phyloP scores from a whole-genome alignment of 1,140 invertebrate species.

The Adelges cooleyi region DNA sequence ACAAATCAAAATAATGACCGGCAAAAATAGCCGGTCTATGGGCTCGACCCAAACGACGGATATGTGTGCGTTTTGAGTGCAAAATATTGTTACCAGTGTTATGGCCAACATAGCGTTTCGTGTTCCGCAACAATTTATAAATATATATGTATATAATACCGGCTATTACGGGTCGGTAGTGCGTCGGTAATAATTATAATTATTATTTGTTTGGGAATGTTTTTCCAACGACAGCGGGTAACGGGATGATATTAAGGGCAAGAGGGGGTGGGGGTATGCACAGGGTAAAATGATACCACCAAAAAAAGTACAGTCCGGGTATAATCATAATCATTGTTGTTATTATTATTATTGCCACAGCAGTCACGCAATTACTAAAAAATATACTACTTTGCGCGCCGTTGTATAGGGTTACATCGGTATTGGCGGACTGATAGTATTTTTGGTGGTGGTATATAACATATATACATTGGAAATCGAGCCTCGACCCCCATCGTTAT shows the following conservation, averaged over 20 bases:
- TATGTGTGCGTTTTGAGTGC: too few species aligned
- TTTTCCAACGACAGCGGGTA: not conserved
- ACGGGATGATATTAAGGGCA: not conserved
- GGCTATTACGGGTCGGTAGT: too few species aligned
- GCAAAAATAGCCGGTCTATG: too few species aligned
- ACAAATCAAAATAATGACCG: too few species aligned
- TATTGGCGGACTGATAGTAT: too few species aligned
- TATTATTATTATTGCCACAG: not conserved
- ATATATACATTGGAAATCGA: not conserved
- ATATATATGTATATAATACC: too few species aligned
- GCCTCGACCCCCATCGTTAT: not conserved
- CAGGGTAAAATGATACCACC: conserved; percentile 7
- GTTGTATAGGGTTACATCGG: too few species aligned
- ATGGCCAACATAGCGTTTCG: too few species aligned
- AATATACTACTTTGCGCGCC: not conserved
- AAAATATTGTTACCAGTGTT: too few species aligned
- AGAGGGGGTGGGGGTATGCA: not conserved
- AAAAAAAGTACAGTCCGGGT: not conserved
- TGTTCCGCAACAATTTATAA: too few species aligned
- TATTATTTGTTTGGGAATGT: conserved; percentile 17
- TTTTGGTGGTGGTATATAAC: not conserved
- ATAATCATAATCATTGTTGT: conserved; percentile 1
- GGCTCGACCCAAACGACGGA: too few species aligned
- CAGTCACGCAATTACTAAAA: conserved; percentile 8
- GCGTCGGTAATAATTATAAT: not conserved